Conservation (phyloP, 1,140 invertebrate species). For the Drosophila neocordata region DNA sequence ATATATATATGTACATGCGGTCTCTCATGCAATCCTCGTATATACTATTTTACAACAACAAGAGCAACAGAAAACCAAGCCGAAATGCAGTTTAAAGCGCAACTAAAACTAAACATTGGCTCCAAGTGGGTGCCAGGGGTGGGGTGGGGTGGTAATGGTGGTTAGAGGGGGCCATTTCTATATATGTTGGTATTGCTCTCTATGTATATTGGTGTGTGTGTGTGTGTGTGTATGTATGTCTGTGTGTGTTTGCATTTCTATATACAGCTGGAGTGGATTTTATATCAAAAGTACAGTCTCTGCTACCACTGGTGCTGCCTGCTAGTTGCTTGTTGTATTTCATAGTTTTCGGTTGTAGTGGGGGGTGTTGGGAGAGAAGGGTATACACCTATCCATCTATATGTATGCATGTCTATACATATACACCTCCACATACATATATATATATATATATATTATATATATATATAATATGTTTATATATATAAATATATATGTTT, state of each 20-base stretch:
- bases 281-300: conserved; percentile 76
- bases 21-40: conserved; percentile 38
- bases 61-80: conserved; percentile 45
- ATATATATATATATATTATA: conserved; percentile 7
- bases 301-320: conserved; percentile 29
- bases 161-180: conserved; percentile 17
- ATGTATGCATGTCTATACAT: background rate
- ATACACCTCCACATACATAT: background rate
- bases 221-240: conserved; percentile 56
- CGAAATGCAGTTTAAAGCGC: conserved; percentile 77
- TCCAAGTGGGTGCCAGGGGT: conserved; percentile 43
- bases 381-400: conserved; percentile 17
- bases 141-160: conserved; percentile 11
- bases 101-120: conserved; percentile 77
- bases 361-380: background rate
- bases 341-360: conserved; percentile 46
- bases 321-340: conserved; percentile 58
- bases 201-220: conserved; percentile 22
- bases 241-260: conserved; percentile 59
- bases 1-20: background rate
- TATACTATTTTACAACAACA: conserved; percentile 63
- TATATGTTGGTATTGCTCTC: conserved; percentile 33
- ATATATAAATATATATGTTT: conserved; percentile 29
- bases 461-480: conserved; percentile 23
- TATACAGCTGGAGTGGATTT: conserved; percentile 70